Evolutionary conservation across 2,113 vertebrate species (phyloP).

Genomic region (Genyomyrus donnyi): DNA sequence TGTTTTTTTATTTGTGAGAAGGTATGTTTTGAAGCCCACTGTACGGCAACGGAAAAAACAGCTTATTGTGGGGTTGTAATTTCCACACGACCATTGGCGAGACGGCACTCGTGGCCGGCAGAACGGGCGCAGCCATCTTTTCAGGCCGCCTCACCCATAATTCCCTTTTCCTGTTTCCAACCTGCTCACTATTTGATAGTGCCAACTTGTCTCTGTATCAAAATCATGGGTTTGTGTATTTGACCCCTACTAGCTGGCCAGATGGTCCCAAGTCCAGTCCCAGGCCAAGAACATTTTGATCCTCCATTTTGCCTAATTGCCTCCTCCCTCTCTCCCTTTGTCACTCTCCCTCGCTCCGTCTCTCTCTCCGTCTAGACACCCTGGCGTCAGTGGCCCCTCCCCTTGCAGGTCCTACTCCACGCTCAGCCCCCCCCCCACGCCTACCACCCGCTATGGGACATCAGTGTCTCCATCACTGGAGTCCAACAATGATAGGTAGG

Average conservation of each 20-base stretch:
- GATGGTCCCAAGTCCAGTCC: neutral
- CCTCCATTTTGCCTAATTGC: neutral
- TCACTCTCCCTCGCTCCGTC: slow-evolving; percentile 21
- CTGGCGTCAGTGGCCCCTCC: slow-evolving; percentile 56
- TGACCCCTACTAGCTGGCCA: neutral
- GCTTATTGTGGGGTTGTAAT: neutral
- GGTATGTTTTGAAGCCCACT: neutral
- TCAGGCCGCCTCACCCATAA: neutral
- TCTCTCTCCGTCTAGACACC: slow-evolving; percentile 58
- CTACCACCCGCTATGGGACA: slow-evolving; percentile 50
- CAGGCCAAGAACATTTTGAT: neutral
- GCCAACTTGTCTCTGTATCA: neutral
- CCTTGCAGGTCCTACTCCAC: slow-evolving; percentile 58
- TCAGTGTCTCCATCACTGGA: slow-evolving; percentile 60
- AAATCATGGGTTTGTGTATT: neutral
- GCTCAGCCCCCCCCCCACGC: slow-evolving; percentile 53
- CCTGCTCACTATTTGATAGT: neutral
- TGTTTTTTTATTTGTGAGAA: neutral
- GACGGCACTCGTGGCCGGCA: neutral
- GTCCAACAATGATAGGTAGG: slow-evolving; percentile 69
- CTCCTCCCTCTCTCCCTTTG: neutral
- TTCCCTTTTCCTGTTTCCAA: neutral
- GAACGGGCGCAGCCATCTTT: neutral
- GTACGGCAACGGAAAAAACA: neutral
- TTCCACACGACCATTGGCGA: neutral